A percentile compares a stretch with the other conserved stretches of the same genome.
phyloP scores from a whole-genome alignment of 2,888 invertebrate genomes.

The Anaspis maculata region DNA sequence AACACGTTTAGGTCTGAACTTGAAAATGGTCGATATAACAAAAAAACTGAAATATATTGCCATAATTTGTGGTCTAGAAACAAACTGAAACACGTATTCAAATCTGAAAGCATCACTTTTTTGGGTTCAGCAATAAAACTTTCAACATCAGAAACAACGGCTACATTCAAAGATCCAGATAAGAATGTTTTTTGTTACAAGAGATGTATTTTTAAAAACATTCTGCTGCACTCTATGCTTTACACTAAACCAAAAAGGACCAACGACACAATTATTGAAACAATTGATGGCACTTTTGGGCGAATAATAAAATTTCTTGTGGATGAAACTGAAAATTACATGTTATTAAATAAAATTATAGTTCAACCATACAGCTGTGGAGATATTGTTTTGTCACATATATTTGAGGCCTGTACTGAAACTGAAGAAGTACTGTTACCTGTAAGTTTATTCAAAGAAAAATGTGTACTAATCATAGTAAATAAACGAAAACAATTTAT shows the following conservation, averaged over 20 bases:
- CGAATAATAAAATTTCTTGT: neutral
- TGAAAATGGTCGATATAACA: neutral
- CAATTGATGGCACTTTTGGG: neutral
- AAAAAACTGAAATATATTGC: neutral
- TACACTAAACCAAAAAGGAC: neutral
- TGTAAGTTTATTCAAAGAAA: neutral
- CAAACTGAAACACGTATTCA: neutral
- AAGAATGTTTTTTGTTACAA: neutral
- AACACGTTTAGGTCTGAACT: neutral
- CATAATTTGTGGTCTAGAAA: neutral
- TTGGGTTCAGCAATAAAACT: neutral
- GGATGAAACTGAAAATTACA: neutral
- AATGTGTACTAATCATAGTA: neutral
- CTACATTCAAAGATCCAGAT: neutral
- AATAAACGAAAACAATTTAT: neutral
- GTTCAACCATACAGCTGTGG: neutral
- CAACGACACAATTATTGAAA: conserved; percentile 1
- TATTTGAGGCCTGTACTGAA: neutral
- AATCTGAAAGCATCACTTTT: neutral
- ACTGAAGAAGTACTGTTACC: neutral
- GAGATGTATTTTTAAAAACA: neutral
- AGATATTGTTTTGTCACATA: neutral
- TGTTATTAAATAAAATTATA: neutral
- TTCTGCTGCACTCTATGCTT: neutral
- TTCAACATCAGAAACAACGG: neutral